These are phyloP conservation scores for Cheilosia soror DNA, from an alignment of 2,888 invertebrate genomes.

Conservation along the genomic window DNA sequence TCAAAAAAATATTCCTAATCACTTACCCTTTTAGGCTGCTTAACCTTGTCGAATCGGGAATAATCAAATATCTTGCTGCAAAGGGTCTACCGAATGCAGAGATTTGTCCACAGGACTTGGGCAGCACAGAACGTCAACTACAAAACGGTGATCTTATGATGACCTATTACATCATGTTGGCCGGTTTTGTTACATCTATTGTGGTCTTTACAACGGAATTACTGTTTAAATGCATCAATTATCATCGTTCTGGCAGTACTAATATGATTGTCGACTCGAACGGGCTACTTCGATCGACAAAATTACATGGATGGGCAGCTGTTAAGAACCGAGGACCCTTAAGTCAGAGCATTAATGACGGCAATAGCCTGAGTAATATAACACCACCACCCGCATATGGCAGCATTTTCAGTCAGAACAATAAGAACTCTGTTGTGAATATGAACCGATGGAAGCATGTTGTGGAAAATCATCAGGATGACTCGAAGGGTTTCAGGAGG, in stretches of 20 bases:
- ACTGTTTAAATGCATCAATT: slow-evolving; percentile 81
- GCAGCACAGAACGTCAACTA: slow-evolving; percentile 91
- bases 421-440: slow-evolving; percentile 49
- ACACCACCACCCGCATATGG: slow-evolving; percentile 89
- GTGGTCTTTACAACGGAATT: slow-evolving; percentile 89
- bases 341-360: slow-evolving; percentile 80
- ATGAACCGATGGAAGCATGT: slow-evolving; percentile 59
- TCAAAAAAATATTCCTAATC: not conserved
- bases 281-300: slow-evolving; percentile 25
- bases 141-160: slow-evolving; percentile 90
- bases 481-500: slow-evolving; percentile 83
- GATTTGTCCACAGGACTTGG: slow-evolving; percentile 92
- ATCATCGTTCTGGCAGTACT: slow-evolving; percentile 73
- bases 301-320: slow-evolving; percentile 69
- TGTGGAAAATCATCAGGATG: slow-evolving; percentile 49
- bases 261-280: slow-evolving; percentile 47
- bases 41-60: slow-evolving; percentile 90
- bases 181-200: slow-evolving; percentile 88
- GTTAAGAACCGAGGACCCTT: slow-evolving; percentile 79
- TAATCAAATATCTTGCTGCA: slow-evolving; percentile 88
- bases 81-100: slow-evolving; percentile 89
- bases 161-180: slow-evolving; percentile 90
- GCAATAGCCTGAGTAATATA: slow-evolving; percentile 77
- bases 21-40: slow-evolving; percentile 85
- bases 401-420: slow-evolving; percentile 80